Conservation (phyloP, 2,888 invertebrate species). For the Zootermopsis nevadensis region DNA sequence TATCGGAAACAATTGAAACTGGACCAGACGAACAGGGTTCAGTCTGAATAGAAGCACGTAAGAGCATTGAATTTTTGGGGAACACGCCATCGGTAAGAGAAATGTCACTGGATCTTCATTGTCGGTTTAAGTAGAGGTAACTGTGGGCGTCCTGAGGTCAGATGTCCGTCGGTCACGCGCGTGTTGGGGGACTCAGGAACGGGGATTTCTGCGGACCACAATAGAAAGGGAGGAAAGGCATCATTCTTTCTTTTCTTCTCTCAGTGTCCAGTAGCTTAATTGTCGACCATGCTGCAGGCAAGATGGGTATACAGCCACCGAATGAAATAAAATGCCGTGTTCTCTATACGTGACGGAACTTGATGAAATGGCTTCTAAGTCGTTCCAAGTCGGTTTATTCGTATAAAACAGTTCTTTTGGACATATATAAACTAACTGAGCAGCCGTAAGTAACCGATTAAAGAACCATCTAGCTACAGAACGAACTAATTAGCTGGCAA, state of each 20-base stretch:
- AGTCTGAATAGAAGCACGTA: background rate
- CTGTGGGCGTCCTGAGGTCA: background rate
- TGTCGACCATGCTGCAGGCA: background rate
- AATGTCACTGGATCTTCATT: background rate
- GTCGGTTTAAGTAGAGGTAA: constrained; percentile 4
- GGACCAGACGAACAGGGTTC: no score
- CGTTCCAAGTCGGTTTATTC: no score
- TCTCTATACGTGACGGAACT: no score
- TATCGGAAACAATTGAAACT: constrained; percentile 25
- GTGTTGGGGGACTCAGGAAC: background rate
- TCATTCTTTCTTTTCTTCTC: constrained; percentile 5
- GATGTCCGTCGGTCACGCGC: background rate
- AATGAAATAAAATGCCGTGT: background rate
- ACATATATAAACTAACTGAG: no score
- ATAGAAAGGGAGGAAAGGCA: background rate
- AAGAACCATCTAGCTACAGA: no score
- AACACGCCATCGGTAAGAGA: no score
- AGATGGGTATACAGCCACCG: background rate
- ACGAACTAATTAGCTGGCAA: no score
- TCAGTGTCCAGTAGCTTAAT: constrained; percentile 17
- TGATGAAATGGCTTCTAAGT: no score
- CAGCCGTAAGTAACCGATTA: no score
- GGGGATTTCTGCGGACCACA: constrained; percentile 6
- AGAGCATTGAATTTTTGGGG: background rate
- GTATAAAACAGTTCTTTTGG: no score